Evolutionary conservation across 1,140 invertebrate genomes (phyloP).

Genomic region (Batillaria attramentaria): DNA sequence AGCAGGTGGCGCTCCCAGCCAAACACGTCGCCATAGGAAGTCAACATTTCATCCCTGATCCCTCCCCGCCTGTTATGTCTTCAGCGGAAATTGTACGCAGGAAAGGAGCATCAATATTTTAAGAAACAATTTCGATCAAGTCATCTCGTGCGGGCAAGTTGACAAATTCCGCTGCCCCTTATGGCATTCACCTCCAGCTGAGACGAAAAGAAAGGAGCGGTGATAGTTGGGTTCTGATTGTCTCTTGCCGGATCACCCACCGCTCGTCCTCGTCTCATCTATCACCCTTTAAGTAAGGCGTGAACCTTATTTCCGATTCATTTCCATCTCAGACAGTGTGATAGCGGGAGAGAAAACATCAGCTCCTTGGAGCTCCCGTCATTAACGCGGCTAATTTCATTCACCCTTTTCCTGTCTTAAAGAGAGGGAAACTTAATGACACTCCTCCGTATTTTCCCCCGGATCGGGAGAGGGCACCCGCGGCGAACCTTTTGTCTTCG

Average conservation of each 20-base stretch:
- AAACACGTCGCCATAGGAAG: constrained; percentile 34
- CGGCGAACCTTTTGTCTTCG: too few relatives aligned
- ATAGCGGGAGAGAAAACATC: constrained; percentile 2
- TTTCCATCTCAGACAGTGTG: not conserved
- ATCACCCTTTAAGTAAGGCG: constrained; percentile 28
- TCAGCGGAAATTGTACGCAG: constrained; percentile 35
- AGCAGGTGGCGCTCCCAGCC: constrained; percentile 29
- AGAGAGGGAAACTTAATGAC: too few relatives aligned
- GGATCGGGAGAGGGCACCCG: too few relatives aligned
- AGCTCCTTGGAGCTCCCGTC: not conserved
- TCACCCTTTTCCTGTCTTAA: too few relatives aligned
- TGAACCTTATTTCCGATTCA: constrained; percentile 28
- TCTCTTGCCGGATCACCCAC: too few relatives aligned
- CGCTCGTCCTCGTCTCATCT: constrained; percentile 19
- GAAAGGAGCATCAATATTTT: constrained; percentile 35
- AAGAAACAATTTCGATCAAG: constrained; percentile 33
- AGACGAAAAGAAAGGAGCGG: too few relatives aligned
- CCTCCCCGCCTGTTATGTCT: constrained; percentile 30
- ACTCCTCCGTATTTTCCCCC: too few relatives aligned
- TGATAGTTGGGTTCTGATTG: too few relatives aligned
- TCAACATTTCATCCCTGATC: constrained; percentile 34
- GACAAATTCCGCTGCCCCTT: constrained; percentile 18
- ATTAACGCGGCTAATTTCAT: constrained; percentile 16
- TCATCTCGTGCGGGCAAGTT: constrained; percentile 20
- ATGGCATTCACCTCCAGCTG: constrained; percentile 5